Evolutionary conservation across 1,140 invertebrate genomes (phyloP).

Genomic region (Eufriesea mexicana): DNA sequence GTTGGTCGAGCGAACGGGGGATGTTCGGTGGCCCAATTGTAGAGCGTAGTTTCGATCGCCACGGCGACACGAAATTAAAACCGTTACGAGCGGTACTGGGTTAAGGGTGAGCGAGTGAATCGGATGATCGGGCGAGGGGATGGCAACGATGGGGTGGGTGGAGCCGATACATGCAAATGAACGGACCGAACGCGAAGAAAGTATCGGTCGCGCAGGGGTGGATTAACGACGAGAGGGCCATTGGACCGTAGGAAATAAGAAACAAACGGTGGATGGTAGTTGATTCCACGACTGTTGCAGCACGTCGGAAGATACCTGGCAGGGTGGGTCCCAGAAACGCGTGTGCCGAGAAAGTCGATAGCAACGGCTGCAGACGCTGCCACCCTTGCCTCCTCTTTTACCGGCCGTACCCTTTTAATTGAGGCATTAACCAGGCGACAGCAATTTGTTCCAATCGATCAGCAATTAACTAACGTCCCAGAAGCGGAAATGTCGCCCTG

Average conservation of each 20-base stretch:
- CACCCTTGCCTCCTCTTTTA: background rate
- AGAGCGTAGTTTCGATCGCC: no score
- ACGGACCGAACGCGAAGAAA: background rate
- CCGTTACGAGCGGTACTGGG: background rate
- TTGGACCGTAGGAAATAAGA: slow-evolving; percentile 21
- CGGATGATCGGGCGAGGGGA: slow-evolving; percentile 7
- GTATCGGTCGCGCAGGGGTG: background rate
- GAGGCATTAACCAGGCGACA: slow-evolving; percentile 70
- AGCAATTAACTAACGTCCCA: slow-evolving; percentile 67
- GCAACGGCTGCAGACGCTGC: background rate
- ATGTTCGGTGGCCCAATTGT: background rate
- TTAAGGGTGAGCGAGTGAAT: slow-evolving; percentile 4
- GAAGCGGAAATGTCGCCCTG: slow-evolving; percentile 26
- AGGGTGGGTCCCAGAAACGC: background rate
- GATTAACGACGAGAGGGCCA: slow-evolving; percentile 34
- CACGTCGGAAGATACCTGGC: background rate
- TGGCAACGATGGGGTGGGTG: background rate
- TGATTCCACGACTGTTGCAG: slow-evolving; percentile 28
- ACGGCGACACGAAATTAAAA: slow-evolving; percentile 28
- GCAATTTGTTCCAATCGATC: slow-evolving; percentile 76
- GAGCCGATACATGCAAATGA: slow-evolving; percentile 39
- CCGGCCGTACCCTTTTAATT: slow-evolving; percentile 66
- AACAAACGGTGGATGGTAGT: slow-evolving; percentile 25
- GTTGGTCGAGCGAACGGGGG: background rate
- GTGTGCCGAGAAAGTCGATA: slow-evolving; percentile 11